Evolutionary conservation across 2,888 invertebrate species (phyloP).

Genomic region (Tinea semifulvella): DNA sequence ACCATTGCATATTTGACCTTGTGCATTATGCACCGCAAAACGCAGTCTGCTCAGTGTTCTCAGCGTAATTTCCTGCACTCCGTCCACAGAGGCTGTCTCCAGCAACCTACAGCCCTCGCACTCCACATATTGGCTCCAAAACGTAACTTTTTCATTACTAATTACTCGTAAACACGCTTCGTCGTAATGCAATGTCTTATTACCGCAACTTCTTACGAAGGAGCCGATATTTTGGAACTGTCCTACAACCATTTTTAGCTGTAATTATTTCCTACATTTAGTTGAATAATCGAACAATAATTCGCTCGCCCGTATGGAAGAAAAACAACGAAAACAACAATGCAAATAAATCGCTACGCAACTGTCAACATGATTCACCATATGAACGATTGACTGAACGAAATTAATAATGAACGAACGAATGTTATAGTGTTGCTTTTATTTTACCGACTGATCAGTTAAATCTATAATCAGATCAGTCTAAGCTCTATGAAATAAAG

Average conservation of each 20-base stretch:
- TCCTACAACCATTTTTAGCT: conserved; percentile 5
- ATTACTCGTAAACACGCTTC: conserved; percentile 55
- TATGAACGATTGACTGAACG: no score
- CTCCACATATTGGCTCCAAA: conserved; percentile 55
- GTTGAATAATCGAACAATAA: conserved; percentile 1
- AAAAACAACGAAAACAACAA: neutral
- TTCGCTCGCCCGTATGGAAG: neutral
- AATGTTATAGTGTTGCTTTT: neutral
- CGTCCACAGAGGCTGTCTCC: conserved; percentile 28
- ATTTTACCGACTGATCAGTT: neutral
- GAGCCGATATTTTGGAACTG: conserved; percentile 53
- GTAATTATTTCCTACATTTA: conserved; percentile 1
- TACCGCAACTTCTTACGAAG: conserved; percentile 41
- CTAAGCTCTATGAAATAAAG: no score
- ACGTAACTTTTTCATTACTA: conserved; percentile 33
- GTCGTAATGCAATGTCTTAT: conserved; percentile 39
- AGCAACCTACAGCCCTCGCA: conserved; percentile 47
- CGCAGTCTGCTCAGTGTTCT: conserved; percentile 43
- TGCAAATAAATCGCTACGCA: neutral
- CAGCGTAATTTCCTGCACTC: conserved; percentile 31
- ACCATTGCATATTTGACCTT: conserved; percentile 49
- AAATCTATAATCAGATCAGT: no score
- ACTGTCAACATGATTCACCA: neutral
- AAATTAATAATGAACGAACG: no score
- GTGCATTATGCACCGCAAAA: conserved; percentile 33